Conservation (phyloP, 1,140 invertebrate genomes). For the Trichonephila clavipes region DNA sequence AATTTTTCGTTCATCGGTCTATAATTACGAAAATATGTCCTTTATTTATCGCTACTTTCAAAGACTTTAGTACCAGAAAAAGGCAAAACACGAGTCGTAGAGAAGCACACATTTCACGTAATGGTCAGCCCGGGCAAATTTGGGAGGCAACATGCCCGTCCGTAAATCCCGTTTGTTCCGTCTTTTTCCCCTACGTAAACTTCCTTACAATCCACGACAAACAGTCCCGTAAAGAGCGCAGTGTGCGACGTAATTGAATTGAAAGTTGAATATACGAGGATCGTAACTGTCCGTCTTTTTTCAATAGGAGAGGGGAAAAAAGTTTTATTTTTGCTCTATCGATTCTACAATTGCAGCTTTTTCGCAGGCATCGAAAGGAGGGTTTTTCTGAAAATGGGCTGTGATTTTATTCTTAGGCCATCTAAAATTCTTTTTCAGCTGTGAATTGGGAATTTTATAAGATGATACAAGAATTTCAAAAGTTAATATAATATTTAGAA, state of each 20-base stretch:
- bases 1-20: not conserved
- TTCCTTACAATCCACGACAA: not conserved
- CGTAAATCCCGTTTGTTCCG: not conserved
- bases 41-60: not conserved
- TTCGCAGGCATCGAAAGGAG: not conserved
- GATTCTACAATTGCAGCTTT: not conserved
- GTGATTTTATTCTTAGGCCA: not conserved
- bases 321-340: not conserved
- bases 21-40: not conserved
- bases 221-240: not conserved
- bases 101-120: no score
- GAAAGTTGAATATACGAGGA: conserved; percentile 37
- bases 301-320: not conserved
- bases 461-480: no score
- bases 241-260: conserved; percentile 50
- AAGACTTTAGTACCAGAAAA: not conserved
- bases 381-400: not conserved
- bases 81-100: not conserved
- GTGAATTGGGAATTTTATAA: no score
- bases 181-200: not conserved
- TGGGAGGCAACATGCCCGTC: not conserved
- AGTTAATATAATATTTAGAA: no score
- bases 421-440: not conserved
- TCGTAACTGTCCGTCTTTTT: conserved; percentile 3
- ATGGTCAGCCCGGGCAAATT: not conserved